Evolutionary conservation across 2,888 invertebrate species (phyloP).

Genomic region (Chrysolina americana): DNA sequence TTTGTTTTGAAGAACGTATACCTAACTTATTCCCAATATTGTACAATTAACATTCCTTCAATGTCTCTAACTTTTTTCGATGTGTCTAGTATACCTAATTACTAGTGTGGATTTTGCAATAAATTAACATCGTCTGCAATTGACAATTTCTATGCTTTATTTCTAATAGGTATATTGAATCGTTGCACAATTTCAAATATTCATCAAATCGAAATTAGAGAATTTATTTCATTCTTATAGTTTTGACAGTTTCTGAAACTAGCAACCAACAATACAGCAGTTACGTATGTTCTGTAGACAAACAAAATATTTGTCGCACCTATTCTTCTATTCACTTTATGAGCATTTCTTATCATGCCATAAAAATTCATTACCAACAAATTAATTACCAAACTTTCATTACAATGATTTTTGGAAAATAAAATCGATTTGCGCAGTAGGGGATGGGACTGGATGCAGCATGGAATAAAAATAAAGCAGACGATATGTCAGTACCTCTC

Average conservation of each 20-base stretch:
- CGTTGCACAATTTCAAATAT: no score
- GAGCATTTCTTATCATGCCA: constrained; percentile 5
- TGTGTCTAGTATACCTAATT: no score
- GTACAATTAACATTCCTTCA: no score
- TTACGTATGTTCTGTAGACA: neutral
- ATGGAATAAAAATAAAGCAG: constrained; percentile 50
- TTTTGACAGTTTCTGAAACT: no score
- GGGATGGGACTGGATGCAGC: constrained; percentile 43
- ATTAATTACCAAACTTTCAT: neutral
- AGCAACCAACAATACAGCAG: neutral
- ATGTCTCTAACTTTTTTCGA: no score
- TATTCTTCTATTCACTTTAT: neutral
- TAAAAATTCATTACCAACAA: neutral
- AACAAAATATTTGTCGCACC: no score
- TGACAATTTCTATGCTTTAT: no score
- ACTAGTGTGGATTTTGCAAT: neutral
- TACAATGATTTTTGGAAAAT: constrained; percentile 25
- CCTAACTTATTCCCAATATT: no score
- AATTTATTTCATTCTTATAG: no score
- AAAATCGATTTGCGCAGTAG: constrained; percentile 53
- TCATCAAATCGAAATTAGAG: no score
- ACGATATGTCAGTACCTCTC: constrained; percentile 44
- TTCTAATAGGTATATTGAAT: no score
- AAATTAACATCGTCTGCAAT: neutral
- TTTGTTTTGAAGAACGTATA: no score